A percentile compares a stretch with the other conserved stretches of the same genome.
These are phyloP conservation scores for Drosophila imparisetae DNA, from an alignment of 2,888 invertebrate genomes.

Conservation along the genomic window DNA sequence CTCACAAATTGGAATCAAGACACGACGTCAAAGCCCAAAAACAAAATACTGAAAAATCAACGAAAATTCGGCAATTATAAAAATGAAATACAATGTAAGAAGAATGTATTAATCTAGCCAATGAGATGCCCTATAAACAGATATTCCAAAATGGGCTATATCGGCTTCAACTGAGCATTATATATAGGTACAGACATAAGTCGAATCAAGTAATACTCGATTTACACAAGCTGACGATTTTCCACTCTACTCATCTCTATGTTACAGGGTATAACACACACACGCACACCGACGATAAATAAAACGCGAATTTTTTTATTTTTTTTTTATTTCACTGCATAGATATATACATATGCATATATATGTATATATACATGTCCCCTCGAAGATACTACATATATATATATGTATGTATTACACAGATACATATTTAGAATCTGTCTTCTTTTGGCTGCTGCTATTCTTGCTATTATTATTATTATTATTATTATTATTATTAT, in stretches of 20 bases:
- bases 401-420: constrained; percentile 39
- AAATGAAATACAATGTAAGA: constrained; percentile 16
- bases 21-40: constrained; percentile 9
- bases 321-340: constrained; percentile 15
- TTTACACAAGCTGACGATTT: not conserved
- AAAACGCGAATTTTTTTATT: constrained; percentile 22
- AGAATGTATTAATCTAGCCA: not conserved
- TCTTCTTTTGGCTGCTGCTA: constrained; percentile 34
- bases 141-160: not conserved
- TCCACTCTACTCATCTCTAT: not conserved
- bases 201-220: not conserved
- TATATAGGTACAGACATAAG: not conserved
- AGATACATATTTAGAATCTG: constrained; percentile 51
- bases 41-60: constrained; percentile 8
- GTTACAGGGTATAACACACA: not conserved
- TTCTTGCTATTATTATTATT: constrained; percentile 22
- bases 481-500: constrained; percentile 25
- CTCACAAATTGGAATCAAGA: constrained; percentile 41
- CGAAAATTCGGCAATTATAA: constrained; percentile 57
- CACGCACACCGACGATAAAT: constrained; percentile 16
- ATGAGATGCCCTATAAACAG: not conserved
- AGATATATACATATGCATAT: not conserved
- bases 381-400: constrained; percentile 31
- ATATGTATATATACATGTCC: constrained; percentile 11
- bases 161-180: not conserved